phyloP scores from a whole-genome alignment of 2,888 invertebrate species.

The Apotomis turbidana region DNA sequence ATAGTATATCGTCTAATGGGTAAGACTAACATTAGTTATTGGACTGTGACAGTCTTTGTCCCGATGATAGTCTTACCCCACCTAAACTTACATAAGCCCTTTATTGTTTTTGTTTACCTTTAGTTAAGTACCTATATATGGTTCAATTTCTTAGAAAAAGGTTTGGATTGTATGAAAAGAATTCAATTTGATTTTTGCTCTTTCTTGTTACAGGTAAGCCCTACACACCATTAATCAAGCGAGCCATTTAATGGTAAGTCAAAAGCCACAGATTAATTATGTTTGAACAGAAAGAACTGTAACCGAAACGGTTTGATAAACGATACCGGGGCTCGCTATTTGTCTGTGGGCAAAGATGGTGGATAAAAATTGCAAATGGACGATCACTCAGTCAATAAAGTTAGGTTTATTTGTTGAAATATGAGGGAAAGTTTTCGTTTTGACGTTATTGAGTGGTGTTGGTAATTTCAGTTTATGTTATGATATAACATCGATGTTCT shows the following conservation, averaged over 20 bases:
- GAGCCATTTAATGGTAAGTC: slow-evolving; percentile 36
- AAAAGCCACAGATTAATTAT: slow-evolving; percentile 36
- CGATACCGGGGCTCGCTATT: slow-evolving; percentile 30
- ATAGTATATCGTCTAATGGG: no score
- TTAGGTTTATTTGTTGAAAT: slow-evolving; percentile 30
- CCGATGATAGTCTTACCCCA: no score
- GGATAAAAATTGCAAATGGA: slow-evolving; percentile 38
- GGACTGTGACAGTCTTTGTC: no score
- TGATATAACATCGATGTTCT: no score
- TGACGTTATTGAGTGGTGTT: not conserved
- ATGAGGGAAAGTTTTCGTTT: slow-evolving; percentile 9
- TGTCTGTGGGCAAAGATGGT: slow-evolving; percentile 32
- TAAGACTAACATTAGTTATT: no score
- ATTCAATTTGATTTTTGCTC: not conserved
- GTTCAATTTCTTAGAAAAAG: no score
- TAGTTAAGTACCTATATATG: no score
- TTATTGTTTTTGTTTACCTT: no score
- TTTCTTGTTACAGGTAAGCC: slow-evolving; percentile 36
- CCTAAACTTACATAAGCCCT: no score
- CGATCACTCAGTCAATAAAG: slow-evolving; percentile 13
- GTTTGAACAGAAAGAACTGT: slow-evolving; percentile 15
- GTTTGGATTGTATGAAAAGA: not conserved
- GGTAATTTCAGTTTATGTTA: not conserved
- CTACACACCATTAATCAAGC: slow-evolving; percentile 26
- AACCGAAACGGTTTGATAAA: slow-evolving; percentile 15